These are phyloP conservation scores for Danionella cerebrum DNA, from an alignment of 2,113 vertebrate species.

Conservation along the genomic window DNA sequence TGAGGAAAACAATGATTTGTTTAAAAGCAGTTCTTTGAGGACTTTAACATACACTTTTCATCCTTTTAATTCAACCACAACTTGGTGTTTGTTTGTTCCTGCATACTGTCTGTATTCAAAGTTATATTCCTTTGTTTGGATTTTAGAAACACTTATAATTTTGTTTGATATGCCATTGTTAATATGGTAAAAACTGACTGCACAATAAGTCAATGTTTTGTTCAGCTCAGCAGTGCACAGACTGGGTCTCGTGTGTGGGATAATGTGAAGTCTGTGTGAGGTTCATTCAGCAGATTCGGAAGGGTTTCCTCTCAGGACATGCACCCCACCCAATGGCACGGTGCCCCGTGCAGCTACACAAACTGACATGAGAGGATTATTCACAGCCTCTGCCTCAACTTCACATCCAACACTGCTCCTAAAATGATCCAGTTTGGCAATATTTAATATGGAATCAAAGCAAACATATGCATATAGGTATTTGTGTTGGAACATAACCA, in stretches of 20 bases:
- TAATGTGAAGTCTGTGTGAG: constrained; percentile 25
- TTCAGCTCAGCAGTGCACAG: neutral
- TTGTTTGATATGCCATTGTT: too few relatives aligned
- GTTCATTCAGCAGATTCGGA: constrained; percentile 49
- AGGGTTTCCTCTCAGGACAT: constrained; percentile 46
- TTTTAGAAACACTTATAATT: too few relatives aligned
- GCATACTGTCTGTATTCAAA: too few relatives aligned
- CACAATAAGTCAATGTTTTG: too few relatives aligned
- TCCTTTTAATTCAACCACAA: too few relatives aligned
- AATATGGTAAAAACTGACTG: too few relatives aligned
- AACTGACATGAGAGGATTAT: constrained; percentile 46
- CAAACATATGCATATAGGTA: neutral
- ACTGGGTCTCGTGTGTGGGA: neutral
- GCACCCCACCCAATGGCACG: constrained; percentile 61
- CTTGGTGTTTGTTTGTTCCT: too few relatives aligned
- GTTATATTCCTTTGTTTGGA: too few relatives aligned
- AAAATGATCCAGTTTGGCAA: neutral
- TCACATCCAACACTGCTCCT: neutral
- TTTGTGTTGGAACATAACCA: too few relatives aligned
- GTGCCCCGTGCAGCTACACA: constrained; percentile 54
- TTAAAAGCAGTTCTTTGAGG: too few relatives aligned
- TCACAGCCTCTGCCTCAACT: constrained; percentile 21
- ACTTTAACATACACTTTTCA: too few relatives aligned
- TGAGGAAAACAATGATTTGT: too few relatives aligned
- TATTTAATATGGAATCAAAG: neutral